Evolutionary conservation across 1,140 invertebrate species (phyloP), one percentile per base, ranked within the genome.

Genomic region (Zaprionus gabonicus): DNA sequence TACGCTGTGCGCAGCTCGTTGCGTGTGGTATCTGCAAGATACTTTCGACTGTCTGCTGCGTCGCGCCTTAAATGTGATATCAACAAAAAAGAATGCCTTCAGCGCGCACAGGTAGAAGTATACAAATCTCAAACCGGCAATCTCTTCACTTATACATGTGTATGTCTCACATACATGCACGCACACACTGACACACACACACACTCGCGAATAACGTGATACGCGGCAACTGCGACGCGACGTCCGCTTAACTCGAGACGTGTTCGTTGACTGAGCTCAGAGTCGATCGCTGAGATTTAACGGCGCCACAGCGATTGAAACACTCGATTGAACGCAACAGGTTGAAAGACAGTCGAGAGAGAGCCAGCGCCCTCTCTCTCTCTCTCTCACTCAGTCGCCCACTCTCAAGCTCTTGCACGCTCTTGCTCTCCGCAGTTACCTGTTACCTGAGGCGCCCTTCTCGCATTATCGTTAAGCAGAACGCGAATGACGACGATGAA

Each of bases 391-490:
- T 28, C 7, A 7, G 25, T 1, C 27, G 23, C 56, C 23, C 15
- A 12, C 57, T 25, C 64, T 44, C 27, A 20, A 34, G 31, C 55
- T 46, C 6, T 56, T 13, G 25, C 23, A 41, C 31, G 41, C 10
- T 49, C 27, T 23, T 51, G 20, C 31, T 4, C 51, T 13, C 15
- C 38, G 31, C 55, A 36, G 31, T 27, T 66, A 51, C 15, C 71
- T 64, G 83, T 62, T 88, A 87, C 84, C 78, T 88, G 84, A 88
- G 75, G 74, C 75, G 81, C 84, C 84, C 84, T 87, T 87, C 83
- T 81, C 74, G 62, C 81, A 87, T 87, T 87, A 88, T 87, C 84
- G 81, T 88, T 87, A 87, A 66, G 20, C 74, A 57, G 84, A 88
- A 88, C 80, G 72, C 72, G 59, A 70, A 51, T 77, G 76, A 66